A percentile compares a stretch with the other conserved stretches of the same genome.
Conservation (phyloP, 92 coral and sea anemone genomes). For the Zoanthus sociatus region DNA sequence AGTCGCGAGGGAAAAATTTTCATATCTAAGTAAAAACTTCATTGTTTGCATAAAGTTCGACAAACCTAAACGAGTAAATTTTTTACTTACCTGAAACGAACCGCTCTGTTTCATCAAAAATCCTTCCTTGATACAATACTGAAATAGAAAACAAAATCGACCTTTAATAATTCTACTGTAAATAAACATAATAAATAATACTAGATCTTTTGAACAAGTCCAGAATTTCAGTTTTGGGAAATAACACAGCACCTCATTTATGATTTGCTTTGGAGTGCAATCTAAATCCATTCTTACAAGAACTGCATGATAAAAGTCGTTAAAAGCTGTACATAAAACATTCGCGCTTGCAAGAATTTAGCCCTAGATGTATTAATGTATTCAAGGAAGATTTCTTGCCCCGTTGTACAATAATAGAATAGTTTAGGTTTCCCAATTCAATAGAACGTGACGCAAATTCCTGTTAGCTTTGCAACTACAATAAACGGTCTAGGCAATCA, state of each 20-base stretch:
- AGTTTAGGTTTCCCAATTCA: constrained; percentile 39
- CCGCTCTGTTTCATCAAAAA: constrained; percentile 94
- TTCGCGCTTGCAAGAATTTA: constrained; percentile 9
- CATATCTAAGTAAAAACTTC: too few species aligned
- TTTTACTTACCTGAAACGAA: constrained; percentile 87
- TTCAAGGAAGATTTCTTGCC: constrained; percentile 21
- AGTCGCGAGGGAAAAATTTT: too few species aligned
- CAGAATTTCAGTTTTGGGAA: background rate
- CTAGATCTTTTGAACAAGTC: background rate
- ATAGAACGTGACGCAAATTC: constrained; percentile 46
- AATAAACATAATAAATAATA: background rate
- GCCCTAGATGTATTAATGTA: constrained; percentile 22
- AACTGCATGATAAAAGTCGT: background rate
- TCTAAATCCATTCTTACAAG: background rate
- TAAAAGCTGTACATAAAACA: constrained; percentile 26
- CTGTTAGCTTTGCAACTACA: background rate
- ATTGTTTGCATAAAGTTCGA: background rate
- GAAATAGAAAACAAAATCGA: constrained; percentile 28
- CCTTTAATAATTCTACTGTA: background rate
- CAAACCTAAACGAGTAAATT: background rate
- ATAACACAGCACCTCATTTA: background rate
- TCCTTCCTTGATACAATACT: constrained; percentile 94
- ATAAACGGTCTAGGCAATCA: background rate
- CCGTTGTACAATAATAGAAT: constrained; percentile 53
- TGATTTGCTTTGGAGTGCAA: background rate